Conservation (phyloP, 2,888 invertebrate genomes). For the Stenodera caucasica region DNA sequence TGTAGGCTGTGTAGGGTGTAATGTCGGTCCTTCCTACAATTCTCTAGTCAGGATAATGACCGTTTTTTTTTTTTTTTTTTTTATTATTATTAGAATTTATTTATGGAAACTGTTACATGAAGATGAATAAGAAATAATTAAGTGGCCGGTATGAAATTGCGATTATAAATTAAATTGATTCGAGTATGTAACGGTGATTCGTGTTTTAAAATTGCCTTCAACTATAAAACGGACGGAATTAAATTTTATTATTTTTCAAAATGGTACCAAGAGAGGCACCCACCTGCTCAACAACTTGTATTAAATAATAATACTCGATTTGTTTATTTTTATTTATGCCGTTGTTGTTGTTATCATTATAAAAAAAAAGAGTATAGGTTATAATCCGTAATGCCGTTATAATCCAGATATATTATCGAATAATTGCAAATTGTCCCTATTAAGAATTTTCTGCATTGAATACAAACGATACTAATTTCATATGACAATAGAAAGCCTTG, state of each 20-base stretch:
- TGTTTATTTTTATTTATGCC: neutral
- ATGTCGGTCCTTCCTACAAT: slow-evolving; percentile 40
- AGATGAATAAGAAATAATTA: neutral
- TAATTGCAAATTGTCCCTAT: neutral
- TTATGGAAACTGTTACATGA: no score
- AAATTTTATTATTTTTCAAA: neutral
- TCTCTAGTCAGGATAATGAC: neutral
- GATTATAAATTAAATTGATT: slow-evolving; percentile 1
- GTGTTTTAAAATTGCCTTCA: neutral
- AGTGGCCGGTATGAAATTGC: neutral
- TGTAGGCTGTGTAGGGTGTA: slow-evolving; percentile 34
- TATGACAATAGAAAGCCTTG: neutral
- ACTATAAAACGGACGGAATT: slow-evolving; percentile 3
- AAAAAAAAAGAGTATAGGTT: neutral
- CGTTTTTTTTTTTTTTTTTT: neutral
- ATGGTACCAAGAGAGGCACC: neutral
- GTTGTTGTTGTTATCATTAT: neutral
- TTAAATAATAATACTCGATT: no score
- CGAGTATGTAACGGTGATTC: neutral
- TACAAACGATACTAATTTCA: neutral
- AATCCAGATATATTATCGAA: neutral
- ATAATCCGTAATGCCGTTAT: neutral
- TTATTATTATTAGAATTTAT: no score
- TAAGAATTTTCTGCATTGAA: neutral
- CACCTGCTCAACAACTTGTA: no score